A percentile compares a stretch with the other conserved stretches of the same genome.
phyloP scores from a whole-genome alignment of 2,797 vertebrate species.

The Podarcis lilfordi region DNA sequence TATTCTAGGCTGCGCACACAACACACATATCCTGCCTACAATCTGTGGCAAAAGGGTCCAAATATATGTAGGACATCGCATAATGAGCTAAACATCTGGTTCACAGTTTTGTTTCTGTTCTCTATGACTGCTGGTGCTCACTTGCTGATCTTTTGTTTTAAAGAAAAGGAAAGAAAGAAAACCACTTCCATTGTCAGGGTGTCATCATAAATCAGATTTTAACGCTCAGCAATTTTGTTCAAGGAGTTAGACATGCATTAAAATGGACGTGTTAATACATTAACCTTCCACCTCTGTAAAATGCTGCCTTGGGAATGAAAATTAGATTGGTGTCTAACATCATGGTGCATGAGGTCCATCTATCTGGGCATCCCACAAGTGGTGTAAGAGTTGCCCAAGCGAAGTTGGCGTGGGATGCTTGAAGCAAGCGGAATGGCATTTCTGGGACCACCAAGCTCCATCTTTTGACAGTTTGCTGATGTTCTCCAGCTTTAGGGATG shows the following conservation, averaged over 20 bases:
- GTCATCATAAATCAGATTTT: conserved; percentile 62
- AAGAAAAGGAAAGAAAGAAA: conserved; percentile 6
- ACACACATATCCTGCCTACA: not conserved
- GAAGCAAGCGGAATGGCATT: too few species aligned
- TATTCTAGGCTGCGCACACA: not conserved
- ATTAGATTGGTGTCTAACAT: conserved; percentile 26
- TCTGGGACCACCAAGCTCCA: too few species aligned
- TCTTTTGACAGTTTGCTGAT: too few species aligned
- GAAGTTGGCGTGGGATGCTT: too few species aligned
- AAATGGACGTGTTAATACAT: conserved; percentile 70
- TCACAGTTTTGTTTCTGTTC: conserved; percentile 41
- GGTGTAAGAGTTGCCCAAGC: not conserved
- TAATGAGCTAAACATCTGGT: conserved; percentile 21
- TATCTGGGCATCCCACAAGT: not conserved
- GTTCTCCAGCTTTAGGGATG: too few species aligned
- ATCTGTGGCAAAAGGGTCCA: not conserved
- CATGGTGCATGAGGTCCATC: not conserved
- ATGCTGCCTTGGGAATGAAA: conserved; percentile 44
- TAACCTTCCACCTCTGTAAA: conserved; percentile 65
- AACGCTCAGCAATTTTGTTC: conserved; percentile 59
- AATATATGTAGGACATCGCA: not conserved
- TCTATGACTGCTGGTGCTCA: conserved; percentile 40
- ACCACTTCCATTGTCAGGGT: conserved; percentile 21
- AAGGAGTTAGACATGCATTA: conserved; percentile 59
- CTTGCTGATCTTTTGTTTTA: conserved; percentile 37